phyloP scores from a whole-genome alignment of 2,113 vertebrate species.

The Agelaius phoeniceus region DNA sequence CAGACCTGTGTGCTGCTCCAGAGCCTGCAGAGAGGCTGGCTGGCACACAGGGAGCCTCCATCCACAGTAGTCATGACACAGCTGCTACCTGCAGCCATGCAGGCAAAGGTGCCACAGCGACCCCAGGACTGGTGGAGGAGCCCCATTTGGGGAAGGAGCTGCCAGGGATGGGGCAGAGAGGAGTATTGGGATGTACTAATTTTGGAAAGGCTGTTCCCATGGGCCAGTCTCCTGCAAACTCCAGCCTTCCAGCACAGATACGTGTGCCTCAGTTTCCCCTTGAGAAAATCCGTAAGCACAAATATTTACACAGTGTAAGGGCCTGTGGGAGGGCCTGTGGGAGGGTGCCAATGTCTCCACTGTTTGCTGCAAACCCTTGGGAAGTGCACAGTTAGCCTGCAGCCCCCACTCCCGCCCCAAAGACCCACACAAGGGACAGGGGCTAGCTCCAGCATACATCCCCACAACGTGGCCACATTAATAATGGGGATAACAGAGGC shows the following conservation, averaged over 20 bases:
- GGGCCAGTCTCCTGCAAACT: neutral
- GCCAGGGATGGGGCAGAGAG: neutral
- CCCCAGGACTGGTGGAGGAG: neutral
- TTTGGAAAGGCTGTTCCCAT: neutral
- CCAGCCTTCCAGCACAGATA: neutral
- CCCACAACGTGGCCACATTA: neutral
- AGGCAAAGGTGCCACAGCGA: neutral
- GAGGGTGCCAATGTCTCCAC: neutral
- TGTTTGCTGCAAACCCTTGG: neutral
- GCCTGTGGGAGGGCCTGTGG: neutral
- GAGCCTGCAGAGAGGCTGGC: neutral
- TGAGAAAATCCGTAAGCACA: neutral
- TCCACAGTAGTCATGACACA: fast-evolving
- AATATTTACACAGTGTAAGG: slow-evolving; percentile 12
- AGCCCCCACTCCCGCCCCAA: fast-evolving
- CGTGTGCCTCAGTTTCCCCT: slow-evolving; percentile 11
- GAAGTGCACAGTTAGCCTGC: neutral
- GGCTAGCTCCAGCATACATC: neutral
- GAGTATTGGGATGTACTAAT: neutral
- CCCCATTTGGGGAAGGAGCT: fast-evolving
- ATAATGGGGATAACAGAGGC: neutral
- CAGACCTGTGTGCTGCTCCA: neutral
- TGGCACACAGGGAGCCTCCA: fast-evolving
- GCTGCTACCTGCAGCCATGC: neutral
- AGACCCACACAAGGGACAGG: neutral